Evolutionary conservation across 2,888 invertebrate genomes (phyloP).

Genomic region (Diploptera punctata): DNA sequence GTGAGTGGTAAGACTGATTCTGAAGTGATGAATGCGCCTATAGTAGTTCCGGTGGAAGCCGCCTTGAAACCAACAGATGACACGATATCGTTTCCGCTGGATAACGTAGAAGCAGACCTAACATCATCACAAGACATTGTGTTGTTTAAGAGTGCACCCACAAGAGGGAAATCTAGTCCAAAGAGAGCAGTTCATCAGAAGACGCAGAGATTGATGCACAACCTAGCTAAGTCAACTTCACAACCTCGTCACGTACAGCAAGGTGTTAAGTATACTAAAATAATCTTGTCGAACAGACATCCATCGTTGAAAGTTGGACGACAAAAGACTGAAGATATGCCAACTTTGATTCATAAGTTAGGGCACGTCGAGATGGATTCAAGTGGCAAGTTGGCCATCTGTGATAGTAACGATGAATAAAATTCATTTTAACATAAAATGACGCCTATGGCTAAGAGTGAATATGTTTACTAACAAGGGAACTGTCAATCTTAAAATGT

Average conservation of each 20-base stretch:
- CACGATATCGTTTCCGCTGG: slow-evolving; percentile 38
- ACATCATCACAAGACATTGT: slow-evolving; percentile 21
- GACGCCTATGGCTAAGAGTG: no score
- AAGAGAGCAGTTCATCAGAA: slow-evolving; percentile 22
- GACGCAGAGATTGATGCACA: slow-evolving; percentile 25
- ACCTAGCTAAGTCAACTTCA: slow-evolving; percentile 16
- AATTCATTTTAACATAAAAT: no score
- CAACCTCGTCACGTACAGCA: not conserved
- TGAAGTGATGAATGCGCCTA: slow-evolving; percentile 22
- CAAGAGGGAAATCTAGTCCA: not conserved
- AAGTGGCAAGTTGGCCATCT: no score
- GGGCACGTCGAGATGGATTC: no score
- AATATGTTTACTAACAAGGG: no score
- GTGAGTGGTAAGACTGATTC: slow-evolving; percentile 4
- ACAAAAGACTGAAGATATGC: not conserved
- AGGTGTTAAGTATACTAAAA: slow-evolving; percentile 31
- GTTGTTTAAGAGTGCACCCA: slow-evolving; percentile 11
- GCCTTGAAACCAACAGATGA: slow-evolving; percentile 29
- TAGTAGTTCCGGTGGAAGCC: slow-evolving; percentile 33
- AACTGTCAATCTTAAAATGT: no score
- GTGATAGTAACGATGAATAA: no score
- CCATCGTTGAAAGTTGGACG: slow-evolving; percentile 28
- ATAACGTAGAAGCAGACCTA: slow-evolving; percentile 28
- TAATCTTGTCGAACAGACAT: slow-evolving; percentile 30
- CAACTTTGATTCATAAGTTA: no score